Evolutionary conservation across 2,113 vertebrate genomes (phyloP), one percentile per base, ranked within the genome.

Genomic region (Empidonax traillii): DNA sequence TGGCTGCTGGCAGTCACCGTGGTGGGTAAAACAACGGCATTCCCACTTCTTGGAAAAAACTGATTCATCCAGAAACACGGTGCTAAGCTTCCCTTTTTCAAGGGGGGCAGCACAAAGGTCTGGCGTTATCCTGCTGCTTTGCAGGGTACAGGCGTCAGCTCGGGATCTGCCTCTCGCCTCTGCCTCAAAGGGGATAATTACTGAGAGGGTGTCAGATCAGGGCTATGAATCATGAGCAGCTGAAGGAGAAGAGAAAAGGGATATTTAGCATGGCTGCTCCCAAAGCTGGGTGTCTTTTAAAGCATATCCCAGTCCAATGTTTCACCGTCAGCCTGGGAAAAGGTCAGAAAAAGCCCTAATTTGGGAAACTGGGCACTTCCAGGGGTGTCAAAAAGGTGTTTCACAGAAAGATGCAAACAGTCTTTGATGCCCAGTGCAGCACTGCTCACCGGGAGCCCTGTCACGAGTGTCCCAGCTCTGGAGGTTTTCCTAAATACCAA

Each of bases 111-210:
- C 24, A 52, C 74, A 58, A 74, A 43, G 63, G n/a, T 68, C 8
- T 35, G 7, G 2, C 9, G 0, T 17, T 52, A 5, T 68, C 68
- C 78, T 37, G 30, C 33, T 74, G 69, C 56, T 96, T 85, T 51
- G 27, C 31, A 78, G 85, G 66, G 56, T 33, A 9, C 39, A 27
- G 68, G 1, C 0, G 0, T 46, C 0, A 0, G 62, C 46, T 59
- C 62, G 3, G 1, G 65, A 41, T 61, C 52, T 72, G 44, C 71
- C 63, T 86, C 33, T 82, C 1, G 3, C 62, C 76, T 85, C 61
- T 93, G 71, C 63, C 2, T 8, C 31, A 13, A 31, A 80, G 41
- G 46, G 67, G 44, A 58, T 62, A 69, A 92, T 92, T 95, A 53
- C 55, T 73, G 66, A 55, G 75, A 92, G 58, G 78, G 71, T 88